Conservation (phyloP, 1,140 invertebrate species). For the Sitodiplosis mosellana region DNA sequence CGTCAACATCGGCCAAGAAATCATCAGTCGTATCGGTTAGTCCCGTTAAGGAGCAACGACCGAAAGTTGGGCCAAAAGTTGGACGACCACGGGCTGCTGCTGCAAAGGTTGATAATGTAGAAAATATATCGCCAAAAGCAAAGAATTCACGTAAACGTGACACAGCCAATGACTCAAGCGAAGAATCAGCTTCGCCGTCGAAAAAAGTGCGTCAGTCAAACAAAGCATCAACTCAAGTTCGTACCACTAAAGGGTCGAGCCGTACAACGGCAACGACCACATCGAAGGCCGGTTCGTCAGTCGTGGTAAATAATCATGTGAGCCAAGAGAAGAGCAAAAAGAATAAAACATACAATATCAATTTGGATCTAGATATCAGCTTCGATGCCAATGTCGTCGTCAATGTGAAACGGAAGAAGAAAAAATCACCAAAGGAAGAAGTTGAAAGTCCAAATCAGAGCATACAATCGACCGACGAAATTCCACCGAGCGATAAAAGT, state of each 20-base stretch:
- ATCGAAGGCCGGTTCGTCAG: neutral
- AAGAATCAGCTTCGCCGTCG: neutral
- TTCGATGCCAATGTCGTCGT: conserved; percentile 24
- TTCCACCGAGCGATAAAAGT: too few relatives aligned
- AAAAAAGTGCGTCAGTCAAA: neutral
- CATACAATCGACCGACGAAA: too few relatives aligned
- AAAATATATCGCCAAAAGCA: neutral
- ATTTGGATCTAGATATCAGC: conserved; percentile 22
- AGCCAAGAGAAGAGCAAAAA: neutral
- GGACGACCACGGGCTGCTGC: too few relatives aligned
- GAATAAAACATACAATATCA: conserved; percentile 21
- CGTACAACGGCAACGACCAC: too few relatives aligned
- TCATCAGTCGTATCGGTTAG: too few relatives aligned
- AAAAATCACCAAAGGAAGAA: too few relatives aligned
- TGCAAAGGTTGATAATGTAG: too few relatives aligned
- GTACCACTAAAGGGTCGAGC: neutral
- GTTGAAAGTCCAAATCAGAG: too few relatives aligned
- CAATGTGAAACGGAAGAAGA: conserved; percentile 21
- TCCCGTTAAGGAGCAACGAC: too few relatives aligned
- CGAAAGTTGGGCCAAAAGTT: too few relatives aligned
- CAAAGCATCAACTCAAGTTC: neutral
- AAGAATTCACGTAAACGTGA: neutral
- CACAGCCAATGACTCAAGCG: neutral
- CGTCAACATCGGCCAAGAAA: neutral
- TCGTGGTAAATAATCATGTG: neutral